Base-by-base conservation (phyloP, 2,888 invertebrate species). In the Galeruca laticollis region DNA sequence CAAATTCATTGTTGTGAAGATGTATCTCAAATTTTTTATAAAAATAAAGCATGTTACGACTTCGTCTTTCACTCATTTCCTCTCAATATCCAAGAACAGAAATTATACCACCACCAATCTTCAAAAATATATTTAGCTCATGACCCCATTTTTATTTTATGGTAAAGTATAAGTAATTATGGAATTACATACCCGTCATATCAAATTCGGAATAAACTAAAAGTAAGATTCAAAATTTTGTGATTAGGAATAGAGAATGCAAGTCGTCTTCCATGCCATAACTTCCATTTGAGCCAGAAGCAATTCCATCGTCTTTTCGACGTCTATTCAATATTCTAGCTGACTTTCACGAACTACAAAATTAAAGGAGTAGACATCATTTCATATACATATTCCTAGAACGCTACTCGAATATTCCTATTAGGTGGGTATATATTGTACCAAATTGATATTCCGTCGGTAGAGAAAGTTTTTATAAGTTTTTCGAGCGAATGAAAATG, bases 281-380 rank as follows among this genome's bases (percentile, higher is more conserved):
- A 66, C 37, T 66, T 60, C 66, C 66, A 66, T 66, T 66, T 60
- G 21, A 15, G 51, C 60, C 59, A 26, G 49, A 21, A 56, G 57
- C 66, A 60, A 60, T 40, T 59, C 66, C 52, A 65, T 66, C 66
- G 59, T 51, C 66, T 66, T 57, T 57, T 57, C 35, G 56, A 15
- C 56, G 56, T 66, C 66, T 66, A 66, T 66, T 66, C 66, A 66
- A 66, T 66, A 66, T 66, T 66, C 66, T 66, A 66, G 49, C 66
- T 66, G 66, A 66, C 66, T 66, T 66, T 57, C 66, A 60, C 66
- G 66, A 66, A 66, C 66, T 66, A 66, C 66, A 66, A 66, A 66
- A 66, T 66, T 66, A 66, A 66, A 66, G 66, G 66, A 66, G 66
- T 66, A 66, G 66, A 66, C 66, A 66, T 66, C 66, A 66, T 66